Conservation (phyloP, 2,888 invertebrate genomes). For the Trypoxylon attenuatum region DNA sequence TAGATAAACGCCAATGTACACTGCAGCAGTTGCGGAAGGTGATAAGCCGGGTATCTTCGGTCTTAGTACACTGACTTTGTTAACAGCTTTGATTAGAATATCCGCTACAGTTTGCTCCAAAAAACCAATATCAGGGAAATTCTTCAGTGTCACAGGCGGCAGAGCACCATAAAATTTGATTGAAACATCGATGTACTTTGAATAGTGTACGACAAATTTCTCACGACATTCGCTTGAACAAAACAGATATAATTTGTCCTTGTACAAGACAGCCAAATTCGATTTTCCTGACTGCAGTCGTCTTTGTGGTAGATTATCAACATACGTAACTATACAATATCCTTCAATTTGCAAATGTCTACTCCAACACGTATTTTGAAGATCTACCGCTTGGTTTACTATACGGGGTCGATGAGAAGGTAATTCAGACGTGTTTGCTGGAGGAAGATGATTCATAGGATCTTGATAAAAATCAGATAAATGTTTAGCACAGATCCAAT, state of each 20-base stretch:
- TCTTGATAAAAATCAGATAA: slow-evolving; percentile 74
- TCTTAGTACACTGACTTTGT: slow-evolving; percentile 75
- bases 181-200: slow-evolving; percentile 75
- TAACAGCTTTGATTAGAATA: slow-evolving; percentile 77
- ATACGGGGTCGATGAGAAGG: slow-evolving; percentile 76
- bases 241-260: slow-evolving; percentile 77
- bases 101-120: slow-evolving; percentile 79
- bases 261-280: slow-evolving; percentile 76
- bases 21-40: slow-evolving; percentile 75
- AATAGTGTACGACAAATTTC: slow-evolving; percentile 77
- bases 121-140: slow-evolving; percentile 78
- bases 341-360: slow-evolving; percentile 76
- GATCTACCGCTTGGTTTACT: slow-evolving; percentile 62
- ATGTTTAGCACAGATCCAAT: slow-evolving; percentile 80
- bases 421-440: slow-evolving; percentile 65
- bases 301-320: slow-evolving; percentile 76
- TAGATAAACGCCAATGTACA: slow-evolving; percentile 78
- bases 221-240: slow-evolving; percentile 76
- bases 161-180: slow-evolving; percentile 72
- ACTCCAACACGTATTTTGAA: slow-evolving; percentile 72
- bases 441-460: slow-evolving; percentile 74
- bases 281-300: slow-evolving; percentile 74
- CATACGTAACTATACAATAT: slow-evolving; percentile 79
- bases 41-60: slow-evolving; percentile 80
- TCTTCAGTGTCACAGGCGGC: slow-evolving; percentile 74